phyloP scores from a whole-genome alignment of 2,797 vertebrate genomes.

The Neosilurus hyrtlii region DNA sequence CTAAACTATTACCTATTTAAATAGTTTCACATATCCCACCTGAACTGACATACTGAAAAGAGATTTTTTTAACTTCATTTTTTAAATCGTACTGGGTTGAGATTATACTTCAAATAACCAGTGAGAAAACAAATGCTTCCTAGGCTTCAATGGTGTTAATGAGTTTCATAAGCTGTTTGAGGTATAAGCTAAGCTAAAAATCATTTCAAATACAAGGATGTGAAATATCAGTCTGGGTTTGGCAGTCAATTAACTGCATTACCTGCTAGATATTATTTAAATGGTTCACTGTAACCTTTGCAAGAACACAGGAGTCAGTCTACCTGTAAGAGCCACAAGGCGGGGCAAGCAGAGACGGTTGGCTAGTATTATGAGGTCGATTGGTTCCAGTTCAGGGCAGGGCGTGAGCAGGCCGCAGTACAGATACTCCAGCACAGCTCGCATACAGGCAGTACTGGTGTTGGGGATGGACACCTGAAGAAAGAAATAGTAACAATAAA shows the following conservation, averaged over 20 bases:
- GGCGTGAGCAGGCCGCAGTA: constrained; percentile 83
- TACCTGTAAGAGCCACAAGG: constrained; percentile 86
- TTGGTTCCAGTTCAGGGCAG: constrained; percentile 75
- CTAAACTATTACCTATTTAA: background rate
- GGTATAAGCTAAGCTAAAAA: constrained; percentile 7
- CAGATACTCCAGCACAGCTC: constrained; percentile 83
- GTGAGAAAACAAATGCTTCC: background rate
- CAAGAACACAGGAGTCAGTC: background rate
- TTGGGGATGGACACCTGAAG: constrained; percentile 82
- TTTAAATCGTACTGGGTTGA: background rate
- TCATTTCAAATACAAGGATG: background rate
- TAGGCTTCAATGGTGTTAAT: background rate
- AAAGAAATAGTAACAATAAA: constrained; percentile 19
- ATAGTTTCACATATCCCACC: background rate
- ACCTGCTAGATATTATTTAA: background rate
- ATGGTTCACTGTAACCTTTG: background rate
- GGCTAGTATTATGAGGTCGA: constrained; percentile 82
- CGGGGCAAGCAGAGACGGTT: constrained; percentile 87
- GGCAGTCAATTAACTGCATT: background rate
- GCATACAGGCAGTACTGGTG: constrained; percentile 81
- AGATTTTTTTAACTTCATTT: background rate
- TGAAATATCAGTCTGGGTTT: background rate
- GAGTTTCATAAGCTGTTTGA: background rate
- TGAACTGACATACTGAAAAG: background rate
- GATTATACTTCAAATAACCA: background rate